Evolutionary conservation across 2,888 invertebrate species (phyloP), one percentile per base, ranked within the genome.

Genomic region (Mystacides longicornis): DNA sequence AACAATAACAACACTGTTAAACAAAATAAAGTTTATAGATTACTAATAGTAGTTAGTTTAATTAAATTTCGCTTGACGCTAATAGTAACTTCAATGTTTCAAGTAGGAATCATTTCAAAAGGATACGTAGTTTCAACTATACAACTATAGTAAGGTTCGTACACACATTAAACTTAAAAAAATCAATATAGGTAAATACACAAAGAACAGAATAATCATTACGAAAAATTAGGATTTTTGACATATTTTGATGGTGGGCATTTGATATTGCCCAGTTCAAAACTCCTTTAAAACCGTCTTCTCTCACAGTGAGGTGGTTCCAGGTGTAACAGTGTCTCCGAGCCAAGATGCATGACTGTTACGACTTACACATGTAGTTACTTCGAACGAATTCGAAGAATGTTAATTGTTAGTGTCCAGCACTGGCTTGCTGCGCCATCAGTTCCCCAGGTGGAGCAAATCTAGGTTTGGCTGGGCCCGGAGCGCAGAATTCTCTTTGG

Each of bases 381-480:
- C 54, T 57, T 57, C 57, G 57, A 57, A 57, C 54, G 54, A 57
- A 57, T 57, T 57, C 57, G 57, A 57, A 57, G 49, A 57, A 57
- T 9, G 57, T 54, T 57, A 57, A 57, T 54, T 57, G 69, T 79
- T 77, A 80, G 76, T 71, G 72, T 55, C 71, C 72, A 55, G 74
- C 71, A 65, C 71, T 81, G 66, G 82, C 81, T 61, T 81, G 72
- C 49, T 79, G 72, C 43, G 79, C 71, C 49, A 79, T 71, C 64
- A 80, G 74, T 65, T 81, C 81, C 64, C 75, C 73, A 60, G 80
- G 78, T 62, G 78, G 73, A 65, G 81, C 72, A 68, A 81, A 82
- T 65, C 81, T 78, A 54, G 71, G 67, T 62, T 72, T 74, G 48
- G 80, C 74, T 54, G 78, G 78, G 21, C 67, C 60, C 45, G 81